Conservation (phyloP, 2,797 vertebrate genomes). For the Notolepis coatsorum region DNA sequence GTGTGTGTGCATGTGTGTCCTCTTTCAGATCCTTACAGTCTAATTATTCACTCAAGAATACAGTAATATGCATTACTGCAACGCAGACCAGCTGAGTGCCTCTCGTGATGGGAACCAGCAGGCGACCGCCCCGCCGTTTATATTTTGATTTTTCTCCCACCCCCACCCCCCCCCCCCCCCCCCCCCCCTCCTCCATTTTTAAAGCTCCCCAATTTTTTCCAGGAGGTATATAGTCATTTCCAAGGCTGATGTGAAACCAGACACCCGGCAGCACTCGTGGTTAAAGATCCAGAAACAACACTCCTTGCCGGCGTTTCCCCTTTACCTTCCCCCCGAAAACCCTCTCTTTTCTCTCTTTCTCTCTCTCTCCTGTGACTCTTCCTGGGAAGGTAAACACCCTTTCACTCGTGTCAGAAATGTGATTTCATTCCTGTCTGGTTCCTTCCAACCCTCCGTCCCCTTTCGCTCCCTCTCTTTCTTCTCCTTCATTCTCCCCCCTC, state of each 20-base stretch:
- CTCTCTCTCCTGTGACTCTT: slow-evolving; percentile 8
- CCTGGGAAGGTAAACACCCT: slow-evolving; percentile 63
- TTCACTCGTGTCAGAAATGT: slow-evolving; percentile 55
- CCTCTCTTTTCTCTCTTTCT: slow-evolving; percentile 15
- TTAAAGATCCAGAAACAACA: slow-evolving; percentile 79
- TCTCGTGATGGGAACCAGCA: slow-evolving; percentile 67
- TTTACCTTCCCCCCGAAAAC: slow-evolving; percentile 67
- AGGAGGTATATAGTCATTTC: slow-evolving; percentile 69
- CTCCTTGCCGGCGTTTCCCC: slow-evolving; percentile 38
- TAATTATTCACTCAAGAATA: slow-evolving; percentile 51
- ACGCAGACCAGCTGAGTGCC: slow-evolving; percentile 42
- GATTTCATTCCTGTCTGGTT: slow-evolving; percentile 65
- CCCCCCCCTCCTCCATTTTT: slow-evolving; percentile 61
- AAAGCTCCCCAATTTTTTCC: slow-evolving; percentile 67
- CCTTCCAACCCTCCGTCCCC: not conserved
- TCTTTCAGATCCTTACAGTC: slow-evolving; percentile 30
- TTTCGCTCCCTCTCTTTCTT: slow-evolving; percentile 43
- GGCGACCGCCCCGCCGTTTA: slow-evolving; percentile 26
- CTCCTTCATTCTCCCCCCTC: slow-evolving; percentile 33
- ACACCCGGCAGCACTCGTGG: slow-evolving; percentile 64
- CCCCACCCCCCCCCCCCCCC: too few species aligned
- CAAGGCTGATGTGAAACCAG: slow-evolving; percentile 72
- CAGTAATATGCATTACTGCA: slow-evolving; percentile 18
- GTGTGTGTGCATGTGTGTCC: not conserved
- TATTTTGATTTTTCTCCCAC: slow-evolving; percentile 62